phyloP scores from a whole-genome alignment of 2,113 vertebrate species.

The Myiozetetes cayanensis region DNA sequence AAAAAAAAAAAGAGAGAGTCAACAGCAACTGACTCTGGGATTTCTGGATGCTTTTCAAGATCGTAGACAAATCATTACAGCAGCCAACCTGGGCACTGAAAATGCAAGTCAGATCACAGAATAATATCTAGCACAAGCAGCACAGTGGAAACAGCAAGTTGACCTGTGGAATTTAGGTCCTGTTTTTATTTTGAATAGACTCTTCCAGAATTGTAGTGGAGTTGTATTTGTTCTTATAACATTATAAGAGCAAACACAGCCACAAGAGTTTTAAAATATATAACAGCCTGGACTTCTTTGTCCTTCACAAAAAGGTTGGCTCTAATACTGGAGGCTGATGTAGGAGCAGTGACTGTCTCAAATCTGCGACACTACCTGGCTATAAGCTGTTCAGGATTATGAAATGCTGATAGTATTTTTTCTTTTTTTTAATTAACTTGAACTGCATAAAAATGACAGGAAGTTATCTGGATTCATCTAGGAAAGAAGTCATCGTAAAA shows the following conservation, averaged over 20 bases:
- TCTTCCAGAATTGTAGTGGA: background rate
- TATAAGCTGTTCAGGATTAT: background rate
- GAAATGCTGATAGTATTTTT: background rate
- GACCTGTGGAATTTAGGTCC: background rate
- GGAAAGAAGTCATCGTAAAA: background rate
- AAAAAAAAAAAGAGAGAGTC: background rate
- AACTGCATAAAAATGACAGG: background rate
- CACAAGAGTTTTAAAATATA: background rate
- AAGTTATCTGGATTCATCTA: background rate
- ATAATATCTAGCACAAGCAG: background rate
- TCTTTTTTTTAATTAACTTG: background rate
- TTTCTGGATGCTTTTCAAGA: background rate
- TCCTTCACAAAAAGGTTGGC: background rate
- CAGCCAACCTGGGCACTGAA: background rate
- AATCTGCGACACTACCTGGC: background rate
- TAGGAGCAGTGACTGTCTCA: background rate
- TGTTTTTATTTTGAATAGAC: background rate
- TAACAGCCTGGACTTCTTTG: background rate
- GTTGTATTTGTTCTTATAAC: background rate
- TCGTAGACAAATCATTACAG: background rate
- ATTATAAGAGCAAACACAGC: background rate
- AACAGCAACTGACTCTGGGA: background rate
- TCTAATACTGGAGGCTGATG: background rate
- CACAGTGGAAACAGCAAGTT: background rate
- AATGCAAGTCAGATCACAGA: background rate